Conservation (phyloP, 1,140 invertebrate genomes). For the Bombus superbus region DNA sequence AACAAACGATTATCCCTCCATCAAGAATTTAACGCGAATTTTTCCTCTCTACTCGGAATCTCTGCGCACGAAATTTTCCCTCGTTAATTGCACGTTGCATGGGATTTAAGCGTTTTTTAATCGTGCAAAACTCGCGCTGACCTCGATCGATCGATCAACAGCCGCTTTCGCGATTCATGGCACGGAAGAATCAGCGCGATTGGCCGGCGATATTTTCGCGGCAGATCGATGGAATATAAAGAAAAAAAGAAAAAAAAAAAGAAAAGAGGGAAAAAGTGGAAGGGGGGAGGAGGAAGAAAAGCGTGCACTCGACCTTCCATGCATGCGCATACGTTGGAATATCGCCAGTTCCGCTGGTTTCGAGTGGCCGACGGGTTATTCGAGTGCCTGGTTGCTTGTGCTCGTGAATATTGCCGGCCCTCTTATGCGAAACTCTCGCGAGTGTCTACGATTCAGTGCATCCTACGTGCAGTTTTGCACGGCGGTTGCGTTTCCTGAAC, state of each 20-base stretch:
- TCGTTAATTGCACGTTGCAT: not conserved
- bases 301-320: constrained; percentile 67
- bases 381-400: constrained; percentile 55
- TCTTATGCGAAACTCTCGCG: constrained; percentile 60
- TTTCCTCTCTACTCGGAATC: not conserved
- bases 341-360: constrained; percentile 74
- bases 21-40: not conserved
- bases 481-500: constrained; percentile 25
- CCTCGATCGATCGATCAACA: constrained; percentile 5
- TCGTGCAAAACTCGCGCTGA: not conserved
- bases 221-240: constrained; percentile 50
- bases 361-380: constrained; percentile 67
- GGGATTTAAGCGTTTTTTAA: not conserved
- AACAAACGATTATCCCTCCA: not conserved
- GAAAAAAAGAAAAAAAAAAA: constrained; percentile 27
- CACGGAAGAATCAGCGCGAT: constrained; percentile 46
- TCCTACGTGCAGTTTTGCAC: constrained; percentile 38
- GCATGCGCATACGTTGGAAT: constrained; percentile 71
- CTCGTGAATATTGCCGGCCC: constrained; percentile 57
- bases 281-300: constrained; percentile 11
- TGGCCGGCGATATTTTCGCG: constrained; percentile 51
- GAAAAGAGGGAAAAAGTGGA: constrained; percentile 11
- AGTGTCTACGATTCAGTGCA: constrained; percentile 59
- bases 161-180: constrained; percentile 24
- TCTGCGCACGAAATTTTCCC: not conserved